phyloP scores from a whole-genome alignment of 2,797 vertebrate genomes.

The Corythornis leucogaster region DNA sequence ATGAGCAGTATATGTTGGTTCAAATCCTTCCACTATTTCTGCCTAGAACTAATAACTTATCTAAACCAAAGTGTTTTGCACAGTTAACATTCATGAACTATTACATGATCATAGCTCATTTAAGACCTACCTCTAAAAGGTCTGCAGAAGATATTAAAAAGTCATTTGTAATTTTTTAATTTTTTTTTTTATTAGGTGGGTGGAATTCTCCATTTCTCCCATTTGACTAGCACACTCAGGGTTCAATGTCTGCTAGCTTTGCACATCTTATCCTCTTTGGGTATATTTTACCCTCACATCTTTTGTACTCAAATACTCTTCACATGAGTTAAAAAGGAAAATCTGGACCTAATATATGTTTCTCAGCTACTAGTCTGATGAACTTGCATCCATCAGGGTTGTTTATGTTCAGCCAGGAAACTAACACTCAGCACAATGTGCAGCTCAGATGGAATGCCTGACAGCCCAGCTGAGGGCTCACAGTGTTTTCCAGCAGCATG shows the following conservation, averaged over 20 bases:
- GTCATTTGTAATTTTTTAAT: too few relatives aligned
- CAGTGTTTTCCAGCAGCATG: slow-evolving; percentile 42
- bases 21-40: neutral
- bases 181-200: neutral
- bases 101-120: neutral
- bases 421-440: slow-evolving; percentile 41
- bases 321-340: neutral
- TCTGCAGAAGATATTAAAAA: neutral
- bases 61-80: neutral
- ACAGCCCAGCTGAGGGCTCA: slow-evolving; percentile 26
- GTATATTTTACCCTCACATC: neutral
- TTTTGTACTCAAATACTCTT: neutral
- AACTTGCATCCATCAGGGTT: slow-evolving; percentile 1
- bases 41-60: neutral
- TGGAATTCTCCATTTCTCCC: neutral
- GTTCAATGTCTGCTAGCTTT: neutral
- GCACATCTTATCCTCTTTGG: neutral
- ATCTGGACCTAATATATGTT: neutral
- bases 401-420: slow-evolving; percentile 71
- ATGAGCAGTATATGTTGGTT: neutral
- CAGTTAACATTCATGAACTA: neutral
- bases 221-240: neutral
- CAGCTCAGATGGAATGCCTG: slow-evolving; percentile 45
- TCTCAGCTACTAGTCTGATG: neutral
- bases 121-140: neutral